Conservation (phyloP, 2,888 invertebrate species). For the Abrostola triplasia region DNA sequence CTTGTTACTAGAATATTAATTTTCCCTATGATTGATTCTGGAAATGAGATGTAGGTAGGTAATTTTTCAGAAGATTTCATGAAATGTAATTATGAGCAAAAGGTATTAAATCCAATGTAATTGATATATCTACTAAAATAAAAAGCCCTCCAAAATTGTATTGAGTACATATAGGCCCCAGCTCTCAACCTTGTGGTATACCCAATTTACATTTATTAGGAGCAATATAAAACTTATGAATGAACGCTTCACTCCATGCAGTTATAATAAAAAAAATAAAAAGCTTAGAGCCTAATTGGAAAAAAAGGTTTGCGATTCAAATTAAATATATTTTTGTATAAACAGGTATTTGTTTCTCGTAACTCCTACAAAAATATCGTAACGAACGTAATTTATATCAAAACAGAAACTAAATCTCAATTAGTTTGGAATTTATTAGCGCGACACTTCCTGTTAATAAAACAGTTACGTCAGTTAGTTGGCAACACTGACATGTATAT, state of each 20-base stretch:
- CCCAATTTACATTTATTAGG: background rate
- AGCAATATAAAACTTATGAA: no score
- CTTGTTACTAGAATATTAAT: background rate
- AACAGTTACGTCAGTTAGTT: slow-evolving; percentile 41
- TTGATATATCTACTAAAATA: no score
- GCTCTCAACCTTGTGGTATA: background rate
- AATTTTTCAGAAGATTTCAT: no score
- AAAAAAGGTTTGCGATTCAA: background rate
- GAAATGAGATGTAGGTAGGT: background rate
- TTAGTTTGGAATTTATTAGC: slow-evolving; percentile 37
- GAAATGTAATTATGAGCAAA: no score
- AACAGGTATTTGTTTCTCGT: slow-evolving; percentile 5
- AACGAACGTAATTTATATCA: slow-evolving; percentile 14
- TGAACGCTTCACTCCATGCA: no score
- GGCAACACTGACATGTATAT: slow-evolving; percentile 33
- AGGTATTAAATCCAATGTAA: no score
- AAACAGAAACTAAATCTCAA: slow-evolving; percentile 31
- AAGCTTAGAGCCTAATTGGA: no score
- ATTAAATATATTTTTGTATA: background rate
- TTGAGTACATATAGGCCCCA: background rate
- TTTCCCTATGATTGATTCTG: background rate
- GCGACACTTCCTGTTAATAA: slow-evolving; percentile 52
- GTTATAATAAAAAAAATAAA: no score
- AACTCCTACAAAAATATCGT: slow-evolving; percentile 8
- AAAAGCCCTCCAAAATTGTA: no score